Conservation (phyloP, 2,888 invertebrate species). For the Agriopis leucophaearia region DNA sequence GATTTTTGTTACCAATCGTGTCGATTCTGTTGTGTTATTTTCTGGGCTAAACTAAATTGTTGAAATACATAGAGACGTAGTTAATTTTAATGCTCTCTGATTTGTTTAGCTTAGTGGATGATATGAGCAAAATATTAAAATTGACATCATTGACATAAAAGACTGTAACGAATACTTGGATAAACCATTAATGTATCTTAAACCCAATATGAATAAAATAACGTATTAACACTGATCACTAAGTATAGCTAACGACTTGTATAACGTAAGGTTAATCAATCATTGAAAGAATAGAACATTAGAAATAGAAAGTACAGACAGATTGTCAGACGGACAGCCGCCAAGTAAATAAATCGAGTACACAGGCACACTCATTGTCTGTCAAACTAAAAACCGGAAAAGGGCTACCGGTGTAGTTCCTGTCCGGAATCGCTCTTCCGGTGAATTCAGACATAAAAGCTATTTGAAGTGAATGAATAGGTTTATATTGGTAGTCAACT, state of each 20-base stretch:
- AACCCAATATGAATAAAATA: no score
- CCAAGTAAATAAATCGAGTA: no score
- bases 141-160: no score
- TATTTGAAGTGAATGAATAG: slow-evolving; percentile 19
- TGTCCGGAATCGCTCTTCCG: slow-evolving; percentile 46
- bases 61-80: no score
- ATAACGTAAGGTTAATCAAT: slow-evolving; percentile 6
- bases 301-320: slow-evolving; percentile 35
- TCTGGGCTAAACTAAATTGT: no score
- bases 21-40: no score
- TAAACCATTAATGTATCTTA: no score
- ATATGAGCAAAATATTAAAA: no score
- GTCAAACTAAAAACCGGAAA: slow-evolving; percentile 58
- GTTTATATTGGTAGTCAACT: slow-evolving; percentile 35
- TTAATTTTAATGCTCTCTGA: no score
- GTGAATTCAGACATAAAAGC: slow-evolving; percentile 49
- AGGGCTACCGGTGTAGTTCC: slow-evolving; percentile 64
- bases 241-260: background rate
- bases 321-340: slow-evolving; percentile 15
- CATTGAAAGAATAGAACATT: slow-evolving; percentile 19
- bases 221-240: background rate
- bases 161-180: no score
- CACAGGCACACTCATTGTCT: slow-evolving; percentile 43
- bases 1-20: no score
- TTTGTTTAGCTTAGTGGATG: no score